Conservation (phyloP, 2,113 vertebrate genomes). For the Recurvirostra avosetta region DNA sequence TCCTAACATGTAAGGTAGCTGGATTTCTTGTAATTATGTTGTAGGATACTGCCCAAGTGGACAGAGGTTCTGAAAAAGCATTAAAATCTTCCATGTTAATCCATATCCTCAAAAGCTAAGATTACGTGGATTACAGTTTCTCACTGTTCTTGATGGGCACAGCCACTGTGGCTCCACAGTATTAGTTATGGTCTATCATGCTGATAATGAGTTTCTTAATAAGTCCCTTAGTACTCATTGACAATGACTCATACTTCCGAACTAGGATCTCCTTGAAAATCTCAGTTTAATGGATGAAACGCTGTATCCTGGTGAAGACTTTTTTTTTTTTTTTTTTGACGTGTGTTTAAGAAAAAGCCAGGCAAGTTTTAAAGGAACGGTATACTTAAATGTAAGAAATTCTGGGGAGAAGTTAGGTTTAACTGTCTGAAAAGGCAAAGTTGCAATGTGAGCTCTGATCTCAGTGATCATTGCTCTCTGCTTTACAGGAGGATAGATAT, state of each 20-base stretch:
- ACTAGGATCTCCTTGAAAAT: slow-evolving; percentile 10
- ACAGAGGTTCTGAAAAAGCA: not conserved
- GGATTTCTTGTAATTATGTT: not conserved
- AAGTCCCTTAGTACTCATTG: slow-evolving; percentile 52
- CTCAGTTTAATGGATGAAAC: not conserved
- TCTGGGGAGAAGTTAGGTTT: not conserved
- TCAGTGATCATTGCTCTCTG: not conserved
- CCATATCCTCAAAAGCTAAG: not conserved
- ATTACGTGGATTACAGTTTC: not conserved
- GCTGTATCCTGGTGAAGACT: not conserved
- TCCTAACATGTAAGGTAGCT: not conserved
- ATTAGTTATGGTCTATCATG: slow-evolving; percentile 54
- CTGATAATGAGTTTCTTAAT: slow-evolving; percentile 61
- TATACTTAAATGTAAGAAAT: not conserved
- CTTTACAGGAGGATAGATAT: not conserved
- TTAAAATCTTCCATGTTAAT: not conserved
- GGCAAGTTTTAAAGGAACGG: not conserved
- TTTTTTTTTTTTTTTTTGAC: not conserved
- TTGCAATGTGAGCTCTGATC: not conserved
- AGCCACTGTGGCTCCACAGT: slow-evolving; percentile 31
- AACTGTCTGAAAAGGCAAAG: not conserved
- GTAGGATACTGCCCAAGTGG: not conserved
- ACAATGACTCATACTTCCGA: slow-evolving; percentile 52
- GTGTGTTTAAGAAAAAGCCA: not conserved
- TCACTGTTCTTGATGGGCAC: not conserved